Percentiles rank a stretch among this genome's conserved stretches.
These are phyloP conservation scores for Dipodomys merriami DNA, from an alignment of 2,113 vertebrate genomes.

Conservation along the genomic window DNA sequence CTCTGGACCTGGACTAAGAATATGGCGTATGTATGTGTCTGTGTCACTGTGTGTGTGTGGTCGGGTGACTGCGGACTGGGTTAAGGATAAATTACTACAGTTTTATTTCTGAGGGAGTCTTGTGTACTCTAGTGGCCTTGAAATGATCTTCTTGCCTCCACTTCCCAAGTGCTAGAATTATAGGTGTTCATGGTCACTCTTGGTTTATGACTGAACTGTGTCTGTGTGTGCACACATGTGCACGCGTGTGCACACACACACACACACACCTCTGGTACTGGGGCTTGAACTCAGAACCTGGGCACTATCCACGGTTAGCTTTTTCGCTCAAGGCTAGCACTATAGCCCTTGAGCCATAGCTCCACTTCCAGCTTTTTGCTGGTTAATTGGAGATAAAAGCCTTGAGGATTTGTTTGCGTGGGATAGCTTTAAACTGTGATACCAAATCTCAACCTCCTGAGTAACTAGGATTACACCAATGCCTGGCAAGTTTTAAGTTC, in stretches of 20 bases:
- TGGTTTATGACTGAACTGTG: neutral
- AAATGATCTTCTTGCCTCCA: neutral
- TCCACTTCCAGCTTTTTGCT: too few species aligned
- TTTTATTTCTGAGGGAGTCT: neutral
- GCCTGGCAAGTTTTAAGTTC: neutral
- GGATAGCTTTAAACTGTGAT: too few species aligned
- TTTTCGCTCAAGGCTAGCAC: too few species aligned
- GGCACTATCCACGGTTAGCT: too few species aligned
- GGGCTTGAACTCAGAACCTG: too few species aligned
- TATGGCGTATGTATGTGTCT: neutral
- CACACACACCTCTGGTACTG: too few species aligned
- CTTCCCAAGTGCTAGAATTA: neutral
- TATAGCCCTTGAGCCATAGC: too few species aligned
- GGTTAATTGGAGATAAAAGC: too few species aligned
- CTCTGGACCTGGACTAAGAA: constrained; percentile 2
- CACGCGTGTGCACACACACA: neutral
- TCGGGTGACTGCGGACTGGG: neutral
- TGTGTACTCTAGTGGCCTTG: neutral
- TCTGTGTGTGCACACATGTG: neutral
- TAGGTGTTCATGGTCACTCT: neutral
- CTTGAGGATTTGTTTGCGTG: too few species aligned
- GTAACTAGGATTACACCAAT: too few species aligned
- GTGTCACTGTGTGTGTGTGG: neutral
- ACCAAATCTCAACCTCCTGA: too few species aligned
- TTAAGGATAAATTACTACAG: neutral